Evolutionary conservation across 2,113 vertebrate species (phyloP).

Genomic region (Hepsetus odoe): DNA sequence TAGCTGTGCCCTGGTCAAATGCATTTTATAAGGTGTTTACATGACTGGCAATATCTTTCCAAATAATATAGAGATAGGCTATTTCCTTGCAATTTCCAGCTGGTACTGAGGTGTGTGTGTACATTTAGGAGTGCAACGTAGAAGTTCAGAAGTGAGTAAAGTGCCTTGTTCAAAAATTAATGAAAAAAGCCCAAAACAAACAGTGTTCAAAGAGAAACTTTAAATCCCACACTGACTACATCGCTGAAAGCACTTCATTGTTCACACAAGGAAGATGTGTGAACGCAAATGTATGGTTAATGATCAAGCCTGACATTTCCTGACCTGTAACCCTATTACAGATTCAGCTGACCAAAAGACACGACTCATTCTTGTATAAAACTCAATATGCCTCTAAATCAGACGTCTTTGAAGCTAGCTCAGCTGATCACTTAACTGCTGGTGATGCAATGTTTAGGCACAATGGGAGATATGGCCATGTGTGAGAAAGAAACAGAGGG

Average conservation of each 20-base stretch:
- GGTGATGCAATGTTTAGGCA: slow-evolving; percentile 22
- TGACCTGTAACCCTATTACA: background rate
- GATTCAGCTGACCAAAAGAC: background rate
- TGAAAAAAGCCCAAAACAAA: background rate
- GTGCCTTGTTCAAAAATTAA: too few relatives aligned
- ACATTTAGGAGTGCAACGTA: too few relatives aligned
- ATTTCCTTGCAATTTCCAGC: too few relatives aligned
- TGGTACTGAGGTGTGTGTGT: too few relatives aligned
- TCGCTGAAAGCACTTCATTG: background rate
- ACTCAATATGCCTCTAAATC: background rate
- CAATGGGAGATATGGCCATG: background rate
- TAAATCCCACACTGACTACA: background rate
- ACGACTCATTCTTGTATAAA: background rate
- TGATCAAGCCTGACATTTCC: background rate
- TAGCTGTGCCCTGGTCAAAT: too few relatives aligned
- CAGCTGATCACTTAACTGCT: background rate
- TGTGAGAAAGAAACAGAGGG: too few relatives aligned
- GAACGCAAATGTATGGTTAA: background rate
- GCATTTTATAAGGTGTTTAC: too few relatives aligned
- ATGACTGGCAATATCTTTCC: too few relatives aligned
- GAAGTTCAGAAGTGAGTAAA: too few relatives aligned
- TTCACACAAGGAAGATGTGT: background rate
- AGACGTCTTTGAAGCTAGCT: background rate
- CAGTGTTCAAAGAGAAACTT: background rate
- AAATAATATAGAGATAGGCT: too few relatives aligned